These are phyloP conservation scores for Norana najaformis DNA, from an alignment of 2,888 invertebrate genomes.

Conservation along the genomic window DNA sequence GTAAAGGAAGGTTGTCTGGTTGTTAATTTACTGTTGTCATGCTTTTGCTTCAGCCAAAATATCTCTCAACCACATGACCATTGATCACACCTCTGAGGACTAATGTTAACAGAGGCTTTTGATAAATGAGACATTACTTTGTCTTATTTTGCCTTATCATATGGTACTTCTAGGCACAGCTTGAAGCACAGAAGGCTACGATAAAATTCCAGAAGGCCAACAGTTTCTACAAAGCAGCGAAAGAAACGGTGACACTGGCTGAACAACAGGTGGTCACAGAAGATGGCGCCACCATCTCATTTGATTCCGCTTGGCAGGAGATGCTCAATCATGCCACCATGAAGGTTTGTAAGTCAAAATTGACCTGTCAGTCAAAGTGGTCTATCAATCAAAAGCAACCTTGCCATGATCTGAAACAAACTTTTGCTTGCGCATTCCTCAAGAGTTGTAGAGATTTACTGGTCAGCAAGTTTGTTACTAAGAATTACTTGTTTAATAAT, in stretches of 20 bases:
- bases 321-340: slow-evolving; percentile 93
- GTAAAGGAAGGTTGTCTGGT: too few relatives aligned
- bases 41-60: too few relatives aligned
- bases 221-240: slow-evolving; percentile 87
- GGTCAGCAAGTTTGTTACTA: not conserved
- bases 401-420: not conserved
- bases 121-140: not conserved
- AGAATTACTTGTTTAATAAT: not conserved
- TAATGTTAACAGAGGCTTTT: not conserved
- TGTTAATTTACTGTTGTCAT: too few relatives aligned
- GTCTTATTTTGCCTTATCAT: not conserved
- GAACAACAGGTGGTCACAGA: slow-evolving; percentile 75
- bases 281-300: slow-evolving; percentile 70
- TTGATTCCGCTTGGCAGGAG: slow-evolving; percentile 96
- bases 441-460: not conserved
- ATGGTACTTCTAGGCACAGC: slow-evolving; percentile 68
- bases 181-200: slow-evolving; percentile 87
- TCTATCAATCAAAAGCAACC: not conserved
- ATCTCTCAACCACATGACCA: too few relatives aligned
- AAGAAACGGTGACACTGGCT: slow-evolving; percentile 87
- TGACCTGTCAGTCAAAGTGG: not conserved
- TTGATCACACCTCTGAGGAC: not conserved
- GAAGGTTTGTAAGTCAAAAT: slow-evolving; percentile 51
- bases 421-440: not conserved
- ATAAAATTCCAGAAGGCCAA: slow-evolving; percentile 86